Evolutionary conservation across 53 echinoderm and acorn worm genomes (phyloP), one percentile per base, ranked within the genome.

Genomic region (Apostichopus leukothele): DNA sequence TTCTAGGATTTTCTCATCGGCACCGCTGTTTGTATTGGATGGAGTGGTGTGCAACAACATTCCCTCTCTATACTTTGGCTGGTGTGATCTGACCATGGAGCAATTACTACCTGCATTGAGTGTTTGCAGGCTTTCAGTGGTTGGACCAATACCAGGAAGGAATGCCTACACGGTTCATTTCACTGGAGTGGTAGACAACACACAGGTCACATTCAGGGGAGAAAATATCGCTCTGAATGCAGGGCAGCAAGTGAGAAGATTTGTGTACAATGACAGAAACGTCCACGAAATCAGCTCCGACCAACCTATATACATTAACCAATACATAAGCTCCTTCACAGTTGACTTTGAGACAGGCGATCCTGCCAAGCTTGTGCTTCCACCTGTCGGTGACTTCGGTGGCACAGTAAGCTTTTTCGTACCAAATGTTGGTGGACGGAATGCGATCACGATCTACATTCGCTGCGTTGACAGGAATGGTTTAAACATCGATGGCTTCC

Each of bases 1-100:
- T 18, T 75, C 88, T 6, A 9, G 52, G 10, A 87, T 87, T 11
- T 20, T 75, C 21, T 87, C 88, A 16, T 9, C 21, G 53, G 88
- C 52, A 11, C 88, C 88, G 5, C 5, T 87, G 7, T 87, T 87
- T 13, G 88, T 87, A 2, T 19, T 87, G 16, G 88, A 87, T 53
- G 88, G 88, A 18, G 88, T 75, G 55, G 11, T 75, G 4, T 87
- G 88, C 20, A 74, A 87, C 53, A 87, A 87, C 20, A 21, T 87
- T 50, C 88, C 88, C 10, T 53, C 7, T 16, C 13, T 13, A 12
- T 21, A 55, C 14, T 75, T 52, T 57, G 74, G 74, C 5, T 68
- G 52, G 52, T 87, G 88, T 75, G 88, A 87, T 75, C 51, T 87
- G 55, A 87, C 88, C 23, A 74, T 87, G 74, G 88, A 87, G 53